Percentiles rank a stretch among this genome's conserved stretches.
Conservation (phyloP, 2,113 vertebrate species). For the Leptobrachium ailaonicum region DNA sequence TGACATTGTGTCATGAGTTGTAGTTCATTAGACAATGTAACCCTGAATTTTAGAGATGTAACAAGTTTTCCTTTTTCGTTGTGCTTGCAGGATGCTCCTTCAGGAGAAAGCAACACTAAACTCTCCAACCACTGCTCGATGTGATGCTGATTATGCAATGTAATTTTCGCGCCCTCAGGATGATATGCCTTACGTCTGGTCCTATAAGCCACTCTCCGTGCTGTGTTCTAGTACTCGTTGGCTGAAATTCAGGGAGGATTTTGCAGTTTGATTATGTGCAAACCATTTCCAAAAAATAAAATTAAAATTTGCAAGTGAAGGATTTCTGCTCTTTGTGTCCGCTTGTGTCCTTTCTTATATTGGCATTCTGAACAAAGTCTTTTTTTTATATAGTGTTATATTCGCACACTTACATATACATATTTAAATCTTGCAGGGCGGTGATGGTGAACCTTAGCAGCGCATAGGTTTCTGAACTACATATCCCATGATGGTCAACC, state of each 20-base stretch:
- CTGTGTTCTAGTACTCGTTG: constrained; percentile 22
- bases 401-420: no score
- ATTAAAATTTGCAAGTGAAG: constrained; percentile 8
- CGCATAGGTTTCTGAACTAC: no score
- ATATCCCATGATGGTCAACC: no score
- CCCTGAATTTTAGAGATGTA: no score
- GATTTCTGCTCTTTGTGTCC: no score
- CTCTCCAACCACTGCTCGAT: neutral
- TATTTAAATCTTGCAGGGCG: no score
- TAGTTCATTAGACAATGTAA: no score
- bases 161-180: constrained; percentile 31
- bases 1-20: no score
- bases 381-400: no score
- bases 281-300: constrained; percentile 45
- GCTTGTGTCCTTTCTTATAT: no score
- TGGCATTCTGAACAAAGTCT: no score
- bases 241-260: constrained; percentile 38
- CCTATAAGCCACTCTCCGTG: neutral
- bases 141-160: constrained; percentile 4
- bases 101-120: constrained; percentile 40
- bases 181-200: constrained; percentile 38
- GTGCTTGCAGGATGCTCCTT: constrained; percentile 39
- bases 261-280: constrained; percentile 34
- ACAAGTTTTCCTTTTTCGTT: neutral
- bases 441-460: no score